These are phyloP conservation scores for Allolobophora icterica DNA, from an alignment of 2,888 invertebrate genomes.

Conservation along the genomic window DNA sequence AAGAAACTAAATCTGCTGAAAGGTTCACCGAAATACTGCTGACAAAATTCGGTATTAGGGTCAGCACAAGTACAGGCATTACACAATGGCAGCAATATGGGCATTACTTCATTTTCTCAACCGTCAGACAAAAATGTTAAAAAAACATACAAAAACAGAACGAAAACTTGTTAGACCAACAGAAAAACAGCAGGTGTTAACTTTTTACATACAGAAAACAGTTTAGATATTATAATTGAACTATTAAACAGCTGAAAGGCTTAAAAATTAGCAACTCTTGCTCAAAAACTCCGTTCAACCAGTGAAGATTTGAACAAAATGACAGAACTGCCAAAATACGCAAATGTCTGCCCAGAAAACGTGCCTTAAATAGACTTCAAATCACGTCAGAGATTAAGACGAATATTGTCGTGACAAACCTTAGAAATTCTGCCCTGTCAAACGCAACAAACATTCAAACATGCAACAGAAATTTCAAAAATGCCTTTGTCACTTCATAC, in stretches of 20 bases:
- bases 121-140: background rate
- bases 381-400: background rate
- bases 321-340: background rate
- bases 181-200: no score
- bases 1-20: no score
- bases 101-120: background rate
- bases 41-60: background rate
- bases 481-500: background rate
- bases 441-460: background rate
- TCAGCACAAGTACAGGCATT: background rate
- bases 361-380: background rate
- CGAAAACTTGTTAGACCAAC: background rate
- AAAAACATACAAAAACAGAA: background rate
- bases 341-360: background rate
- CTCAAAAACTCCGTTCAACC: background rate
- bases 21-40: background rate
- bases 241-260: background rate
- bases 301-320: background rate
- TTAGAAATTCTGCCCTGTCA: conserved; percentile 10
- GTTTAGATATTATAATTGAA: background rate
- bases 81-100: background rate
- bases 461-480: background rate
- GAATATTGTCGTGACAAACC: background rate
- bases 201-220: background rate
- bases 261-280: background rate